Percentiles rank a stretch among this genome's conserved stretches.
phyloP scores from a whole-genome alignment of 2,113 vertebrate species.

The Poecilia latipinna region DNA sequence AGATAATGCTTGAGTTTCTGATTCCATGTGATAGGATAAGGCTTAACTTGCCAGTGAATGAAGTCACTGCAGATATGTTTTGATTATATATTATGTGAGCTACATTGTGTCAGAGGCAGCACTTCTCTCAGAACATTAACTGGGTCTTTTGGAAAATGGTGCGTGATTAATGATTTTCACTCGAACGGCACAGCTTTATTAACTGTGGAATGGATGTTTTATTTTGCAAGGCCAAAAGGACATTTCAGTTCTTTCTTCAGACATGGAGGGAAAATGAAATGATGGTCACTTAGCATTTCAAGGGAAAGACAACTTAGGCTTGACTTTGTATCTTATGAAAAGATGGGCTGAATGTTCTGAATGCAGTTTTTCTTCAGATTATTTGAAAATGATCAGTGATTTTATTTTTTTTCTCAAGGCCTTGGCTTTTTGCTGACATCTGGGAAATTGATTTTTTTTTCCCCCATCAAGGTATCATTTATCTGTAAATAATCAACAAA shows the following conservation, averaged over 20 bases:
- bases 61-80: conserved; percentile 5
- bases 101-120: conserved; percentile 11
- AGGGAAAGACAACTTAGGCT: not conserved
- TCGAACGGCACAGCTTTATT: conserved; percentile 8
- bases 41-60: conserved; percentile 3
- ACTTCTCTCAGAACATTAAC: conserved; percentile 10
- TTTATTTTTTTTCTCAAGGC: not conserved
- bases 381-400: not conserved
- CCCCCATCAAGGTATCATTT: conserved; percentile 13
- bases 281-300: not conserved
- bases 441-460: conserved; percentile 20
- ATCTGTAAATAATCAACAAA: conserved; percentile 5
- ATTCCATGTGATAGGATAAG: not conserved
- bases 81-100: conserved; percentile 11
- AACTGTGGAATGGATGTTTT: not conserved
- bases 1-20: not conserved
- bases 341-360: not conserved
- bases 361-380: not conserved
- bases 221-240: conserved; percentile 6
- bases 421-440: conserved; percentile 1
- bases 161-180: conserved; percentile 12
- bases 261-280: not conserved
- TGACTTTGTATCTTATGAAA: not conserved
- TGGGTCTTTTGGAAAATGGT: conserved; percentile 16
- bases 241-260: not conserved